These are phyloP conservation scores for Araneus ventricosus DNA, from an alignment of 1,140 invertebrate species.

Conservation along the genomic window DNA sequence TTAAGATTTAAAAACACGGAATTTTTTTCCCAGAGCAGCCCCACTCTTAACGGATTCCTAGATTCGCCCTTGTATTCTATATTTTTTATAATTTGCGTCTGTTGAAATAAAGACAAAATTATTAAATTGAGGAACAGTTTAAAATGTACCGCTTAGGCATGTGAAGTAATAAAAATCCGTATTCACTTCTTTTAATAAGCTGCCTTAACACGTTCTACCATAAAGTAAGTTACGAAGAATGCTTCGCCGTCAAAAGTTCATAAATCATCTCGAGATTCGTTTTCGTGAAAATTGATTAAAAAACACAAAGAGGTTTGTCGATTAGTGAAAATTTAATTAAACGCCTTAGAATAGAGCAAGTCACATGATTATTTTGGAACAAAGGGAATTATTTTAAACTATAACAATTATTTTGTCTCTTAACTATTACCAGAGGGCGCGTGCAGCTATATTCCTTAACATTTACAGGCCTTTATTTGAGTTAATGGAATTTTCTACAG, in stretches of 20 bases:
- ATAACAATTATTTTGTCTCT: neutral
- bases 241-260: too few species aligned
- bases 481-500: neutral
- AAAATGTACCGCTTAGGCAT: neutral
- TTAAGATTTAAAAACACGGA: too few species aligned
- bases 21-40: too few species aligned
- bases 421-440: neutral
- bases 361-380: neutral
- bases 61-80: too few species aligned
- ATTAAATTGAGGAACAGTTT: neutral
- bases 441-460: neutral
- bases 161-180: neutral
- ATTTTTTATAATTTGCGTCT: too few species aligned
- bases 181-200: neutral
- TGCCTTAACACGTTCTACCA: neutral
- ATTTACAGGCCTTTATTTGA: constrained; percentile 9
- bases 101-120: too few species aligned
- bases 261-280: too few species aligned
- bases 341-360: neutral
- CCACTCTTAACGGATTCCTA: too few species aligned
- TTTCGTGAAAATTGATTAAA: too few species aligned
- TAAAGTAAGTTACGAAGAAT: too few species aligned
- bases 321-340: constrained; percentile 22
- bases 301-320: neutral
- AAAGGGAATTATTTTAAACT: neutral